phyloP scores from a whole-genome alignment of 2,113 vertebrate species.

The Mesembrinibis cayennensis region DNA sequence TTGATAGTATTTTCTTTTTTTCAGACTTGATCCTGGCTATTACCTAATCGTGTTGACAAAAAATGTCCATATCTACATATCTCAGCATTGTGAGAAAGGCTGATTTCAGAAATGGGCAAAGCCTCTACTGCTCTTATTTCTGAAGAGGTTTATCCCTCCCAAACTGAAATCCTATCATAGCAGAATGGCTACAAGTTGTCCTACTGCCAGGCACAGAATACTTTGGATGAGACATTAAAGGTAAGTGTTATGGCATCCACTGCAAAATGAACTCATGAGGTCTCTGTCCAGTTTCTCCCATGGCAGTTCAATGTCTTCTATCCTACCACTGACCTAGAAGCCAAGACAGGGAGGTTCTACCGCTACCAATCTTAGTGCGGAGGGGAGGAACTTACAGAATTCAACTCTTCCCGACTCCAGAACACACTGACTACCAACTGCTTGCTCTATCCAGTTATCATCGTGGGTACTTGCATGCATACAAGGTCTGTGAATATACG shows the following conservation, averaged over 20 bases:
- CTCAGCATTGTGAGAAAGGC: background rate
- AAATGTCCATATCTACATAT: background rate
- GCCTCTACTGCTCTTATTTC: background rate
- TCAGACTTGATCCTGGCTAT: background rate
- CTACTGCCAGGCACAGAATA: background rate
- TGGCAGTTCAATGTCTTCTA: background rate
- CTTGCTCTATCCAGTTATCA: background rate
- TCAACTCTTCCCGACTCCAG: background rate
- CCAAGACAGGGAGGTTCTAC: background rate
- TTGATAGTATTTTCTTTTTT: background rate
- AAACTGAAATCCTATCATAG: background rate
- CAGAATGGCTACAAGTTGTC: background rate
- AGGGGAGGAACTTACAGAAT: background rate
- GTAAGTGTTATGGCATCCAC: background rate
- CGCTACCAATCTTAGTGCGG: background rate
- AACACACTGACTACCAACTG: background rate
- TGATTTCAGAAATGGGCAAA: background rate
- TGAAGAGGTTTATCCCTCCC: background rate
- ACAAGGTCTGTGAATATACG: background rate
- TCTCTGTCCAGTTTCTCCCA: background rate
- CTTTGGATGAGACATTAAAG: background rate
- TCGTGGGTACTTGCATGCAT: rapidly evolving
- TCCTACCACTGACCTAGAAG: too few relatives aligned
- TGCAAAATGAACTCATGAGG: background rate
- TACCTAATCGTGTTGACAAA: background rate